Base-by-base conservation (phyloP, 2,113 vertebrate species). In the Carassius gibelio region DNA sequence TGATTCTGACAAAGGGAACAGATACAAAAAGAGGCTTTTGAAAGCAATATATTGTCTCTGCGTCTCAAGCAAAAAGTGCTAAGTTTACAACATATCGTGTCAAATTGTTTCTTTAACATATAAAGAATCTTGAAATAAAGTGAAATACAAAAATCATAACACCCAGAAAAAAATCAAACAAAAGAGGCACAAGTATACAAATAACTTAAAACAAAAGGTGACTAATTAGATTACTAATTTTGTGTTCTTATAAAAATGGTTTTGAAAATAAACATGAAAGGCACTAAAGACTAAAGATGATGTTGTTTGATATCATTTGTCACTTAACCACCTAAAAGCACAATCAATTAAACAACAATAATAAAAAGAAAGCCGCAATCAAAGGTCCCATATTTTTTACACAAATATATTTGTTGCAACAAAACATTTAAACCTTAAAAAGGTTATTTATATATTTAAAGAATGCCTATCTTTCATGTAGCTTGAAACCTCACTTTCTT, bases 231-330 rank as follows among this genome's bases (percentile, higher is more conserved):
- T 23, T 5, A 50, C 21, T 48, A 8, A 50, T 75, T 50, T 23
- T 48, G 21, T 21, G 8, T 72, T 72, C 19, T 19, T 72, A 72
- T 72, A 42, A 72, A 21, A 26, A 50, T 75, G 72, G n/a, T 30
- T 75, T 75, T 75, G 45, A 80, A 64, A 64, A 38, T 42, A 62
- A 79, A 57, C 76, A 80, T 64, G 36, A 80, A 45, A 80, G 77
- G 36, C 52, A 78, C 45, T 48, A 48, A 45, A 45, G 42, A 2
- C 30, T 45, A 45, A 48, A 48, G 45, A 10, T 19, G 30, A 36
- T 59, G 13, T 36, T 57, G 26, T 77, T 77, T 57, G 50, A 55
- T 55, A 6, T 30, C 26, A 8, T 42, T 42, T 42, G 42, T 42
- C 42, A 42, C 42, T 9, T 48, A 48, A 48, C 45, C 45, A 48